Percentiles rank a stretch among this genome's conserved stretches.
phyloP scores from a whole-genome alignment of 1,140 invertebrate genomes.

The Adoxophyes honmai region DNA sequence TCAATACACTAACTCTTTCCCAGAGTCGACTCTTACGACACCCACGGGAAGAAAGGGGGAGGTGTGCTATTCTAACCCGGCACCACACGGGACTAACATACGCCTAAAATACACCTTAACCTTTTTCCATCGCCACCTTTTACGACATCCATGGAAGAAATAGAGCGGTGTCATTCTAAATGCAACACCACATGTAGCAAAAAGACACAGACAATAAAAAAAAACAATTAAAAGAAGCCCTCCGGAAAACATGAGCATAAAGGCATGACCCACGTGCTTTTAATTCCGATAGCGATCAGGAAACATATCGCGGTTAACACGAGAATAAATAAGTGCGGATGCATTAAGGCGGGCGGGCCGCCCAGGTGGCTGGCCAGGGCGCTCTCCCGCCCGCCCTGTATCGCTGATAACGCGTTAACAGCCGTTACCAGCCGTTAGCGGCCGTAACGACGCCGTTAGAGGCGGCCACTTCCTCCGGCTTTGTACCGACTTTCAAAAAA shows the following conservation, averaged over 20 bases:
- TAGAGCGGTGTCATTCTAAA: no score
- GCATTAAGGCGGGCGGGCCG: conserved; percentile 52
- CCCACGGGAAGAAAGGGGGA: no score
- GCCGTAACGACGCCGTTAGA: conserved; percentile 23
- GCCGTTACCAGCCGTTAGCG: conserved; percentile 45
- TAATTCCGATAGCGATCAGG: conserved; percentile 1
- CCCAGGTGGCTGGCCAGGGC: not conserved
- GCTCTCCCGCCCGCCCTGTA: conserved; percentile 16
- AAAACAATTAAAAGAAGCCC: conserved; percentile 4
- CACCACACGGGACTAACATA: no score
- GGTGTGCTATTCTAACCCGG: no score
- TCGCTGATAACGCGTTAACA: conserved; percentile 47
- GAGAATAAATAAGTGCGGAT: conserved; percentile 31
- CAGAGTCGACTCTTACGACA: no score
- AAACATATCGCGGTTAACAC: conserved; percentile 10
- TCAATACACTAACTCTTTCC: no score
- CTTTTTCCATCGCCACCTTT: no score
- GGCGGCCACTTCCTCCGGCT: no score
- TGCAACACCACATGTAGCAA: no score
- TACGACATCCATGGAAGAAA: no score
- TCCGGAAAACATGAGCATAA: conserved; percentile 1
- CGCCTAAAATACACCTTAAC: no score
- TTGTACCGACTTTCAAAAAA: conserved; percentile 10
- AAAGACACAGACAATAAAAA: not conserved
- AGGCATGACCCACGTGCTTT: not conserved